A percentile compares a stretch with the other conserved stretches of the same genome.
phyloP scores from a whole-genome alignment of 1,140 invertebrate species.

The Aricia agestis region DNA sequence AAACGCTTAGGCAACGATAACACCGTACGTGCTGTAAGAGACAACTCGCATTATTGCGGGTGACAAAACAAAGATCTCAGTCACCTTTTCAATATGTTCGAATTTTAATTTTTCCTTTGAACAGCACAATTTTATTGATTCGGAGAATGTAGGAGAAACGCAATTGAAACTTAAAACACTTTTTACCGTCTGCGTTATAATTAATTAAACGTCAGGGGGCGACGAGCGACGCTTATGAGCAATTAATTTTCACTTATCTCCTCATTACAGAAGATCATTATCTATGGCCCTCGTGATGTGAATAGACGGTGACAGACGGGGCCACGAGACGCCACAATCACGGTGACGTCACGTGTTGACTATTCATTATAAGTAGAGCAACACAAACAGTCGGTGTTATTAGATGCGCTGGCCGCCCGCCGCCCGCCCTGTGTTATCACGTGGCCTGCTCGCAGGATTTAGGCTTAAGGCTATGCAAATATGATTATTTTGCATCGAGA shows the following conservation, averaged over 20 bases:
- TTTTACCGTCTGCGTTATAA: slow-evolving; percentile 3
- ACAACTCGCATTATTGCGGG: background rate
- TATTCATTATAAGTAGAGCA: slow-evolving; percentile 64
- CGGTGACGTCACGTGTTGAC: slow-evolving; percentile 58
- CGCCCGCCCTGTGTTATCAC: background rate
- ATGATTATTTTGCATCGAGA: slow-evolving; percentile 9
- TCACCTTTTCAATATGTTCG: background rate
- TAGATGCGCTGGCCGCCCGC: slow-evolving; percentile 28
- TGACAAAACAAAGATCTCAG: background rate
- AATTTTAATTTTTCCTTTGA: background rate
- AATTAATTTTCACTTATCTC: slow-evolving; percentile 54
- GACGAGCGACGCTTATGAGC: slow-evolving; percentile 37
- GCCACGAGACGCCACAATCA: slow-evolving; percentile 58
- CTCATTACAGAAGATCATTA: slow-evolving; percentile 41
- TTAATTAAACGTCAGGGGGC: slow-evolving; percentile 10
- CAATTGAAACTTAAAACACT: background rate
- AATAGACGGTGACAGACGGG: slow-evolving; percentile 41
- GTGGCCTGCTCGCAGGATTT: background rate
- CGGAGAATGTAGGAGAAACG: background rate
- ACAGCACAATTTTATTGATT: background rate
- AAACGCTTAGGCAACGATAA: background rate
- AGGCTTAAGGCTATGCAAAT: slow-evolving; percentile 4
- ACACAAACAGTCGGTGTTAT: slow-evolving; percentile 60
- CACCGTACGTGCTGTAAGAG: background rate
- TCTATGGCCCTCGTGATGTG: slow-evolving; percentile 35